Evolutionary conservation across 2,797 vertebrate genomes (phyloP), one percentile per base, ranked within the genome.

Genomic region (Rhadinocentrus ornatus): DNA sequence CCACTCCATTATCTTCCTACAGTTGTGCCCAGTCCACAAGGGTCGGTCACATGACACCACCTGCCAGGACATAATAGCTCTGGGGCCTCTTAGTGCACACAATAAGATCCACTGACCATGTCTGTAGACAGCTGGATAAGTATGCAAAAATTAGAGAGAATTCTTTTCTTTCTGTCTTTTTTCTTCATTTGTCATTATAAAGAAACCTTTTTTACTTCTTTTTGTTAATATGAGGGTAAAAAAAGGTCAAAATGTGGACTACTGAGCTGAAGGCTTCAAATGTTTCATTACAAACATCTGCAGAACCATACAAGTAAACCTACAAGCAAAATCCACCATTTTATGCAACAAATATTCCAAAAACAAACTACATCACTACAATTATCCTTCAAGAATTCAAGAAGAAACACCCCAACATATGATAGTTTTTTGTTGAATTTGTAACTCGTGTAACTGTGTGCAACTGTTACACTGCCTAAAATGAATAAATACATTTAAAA

Each of bases 31-130:
- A 44, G 78, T 84, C 81, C 86, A 79, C 88, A 86, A 77, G 88
- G 87, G 89, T 82, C 16, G 16, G 91, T 89, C 91, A 95, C 91
- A 89, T 92, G 91, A 95, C 88, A 95, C 92, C 91, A 77, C 85
- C 85, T 80, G 81, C 86, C 83, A 72, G 78, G 82, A 70, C 73
- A 20, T 88, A 88, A 91, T 87, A 82, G 91, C 85, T 84, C 66
- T 73, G 81, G 66, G 80, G 78, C 80, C 89, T 88, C 70, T 78
- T 66, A 70, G 64, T 24, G 72, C 82, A 81, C 86, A 85, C 78
- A 81, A 78, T 64, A 81, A 61, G 75, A 90, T 78, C 74, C 77
- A 78, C 78, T 78, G 68, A 81, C 65, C 71, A 18, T 6, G 57
- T 73, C 56, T 80, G 48, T 61, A 20, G 26, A 37, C 58, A 62